phyloP scores from a whole-genome alignment of 2,113 vertebrate species.

The Plectropomus leopardus region DNA sequence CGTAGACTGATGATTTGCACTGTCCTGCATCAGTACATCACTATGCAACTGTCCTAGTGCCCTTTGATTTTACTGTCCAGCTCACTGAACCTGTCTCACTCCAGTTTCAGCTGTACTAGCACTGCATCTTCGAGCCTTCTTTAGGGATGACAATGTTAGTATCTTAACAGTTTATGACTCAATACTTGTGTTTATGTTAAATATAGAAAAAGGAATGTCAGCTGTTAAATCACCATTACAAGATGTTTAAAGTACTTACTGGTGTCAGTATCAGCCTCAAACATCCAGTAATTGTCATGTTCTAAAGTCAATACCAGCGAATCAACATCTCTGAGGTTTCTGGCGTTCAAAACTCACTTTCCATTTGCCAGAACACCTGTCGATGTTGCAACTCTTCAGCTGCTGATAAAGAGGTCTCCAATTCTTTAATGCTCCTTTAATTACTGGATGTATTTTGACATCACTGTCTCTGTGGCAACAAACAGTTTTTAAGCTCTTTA shows the following conservation, averaged over 20 bases:
- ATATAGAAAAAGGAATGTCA: background rate
- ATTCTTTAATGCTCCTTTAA: conserved; percentile 23
- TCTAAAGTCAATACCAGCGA: conserved; percentile 13
- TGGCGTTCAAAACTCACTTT: conserved; percentile 31
- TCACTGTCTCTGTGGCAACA: conserved; percentile 1
- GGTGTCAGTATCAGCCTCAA: background rate
- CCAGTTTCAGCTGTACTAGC: conserved; percentile 13
- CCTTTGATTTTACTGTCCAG: conserved; percentile 41
- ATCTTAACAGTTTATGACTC: background rate
- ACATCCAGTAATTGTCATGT: conserved; percentile 10
- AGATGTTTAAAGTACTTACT: background rate
- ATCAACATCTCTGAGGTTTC: conserved; percentile 28
- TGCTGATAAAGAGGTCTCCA: conserved; percentile 24
- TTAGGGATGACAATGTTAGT: background rate
- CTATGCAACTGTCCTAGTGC: background rate
- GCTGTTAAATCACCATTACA: background rate
- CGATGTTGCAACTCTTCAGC: conserved; percentile 36
- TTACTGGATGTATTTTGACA: conserved; percentile 18
- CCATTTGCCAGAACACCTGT: conserved; percentile 25
- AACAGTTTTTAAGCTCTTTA: background rate
- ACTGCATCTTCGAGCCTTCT: conserved; percentile 11
- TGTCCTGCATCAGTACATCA: conserved; percentile 9
- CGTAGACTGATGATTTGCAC: conserved; percentile 56
- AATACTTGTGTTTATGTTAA: background rate
- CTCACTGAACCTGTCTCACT: conserved; percentile 48